Percentiles rank a stretch among this genome's conserved stretches.
Evolutionary conservation across 2,797 vertebrate species (phyloP).

Genomic region (Myoxocephalus aenaeus): DNA sequence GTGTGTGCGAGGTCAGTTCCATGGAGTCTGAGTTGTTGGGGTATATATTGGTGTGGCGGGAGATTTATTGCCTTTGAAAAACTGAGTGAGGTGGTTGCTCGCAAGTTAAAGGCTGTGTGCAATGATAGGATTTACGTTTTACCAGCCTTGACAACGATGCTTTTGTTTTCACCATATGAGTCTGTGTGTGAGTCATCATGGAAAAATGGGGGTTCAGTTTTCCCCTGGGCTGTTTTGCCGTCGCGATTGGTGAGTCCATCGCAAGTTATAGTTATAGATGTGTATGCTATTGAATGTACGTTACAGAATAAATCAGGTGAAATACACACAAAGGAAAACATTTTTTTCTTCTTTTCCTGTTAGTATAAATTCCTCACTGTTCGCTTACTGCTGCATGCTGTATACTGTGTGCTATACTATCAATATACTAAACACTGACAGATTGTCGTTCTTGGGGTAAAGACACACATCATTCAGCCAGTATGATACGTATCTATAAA

Average conservation of each 20-base stretch:
- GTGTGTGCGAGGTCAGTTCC: constrained; percentile 34
- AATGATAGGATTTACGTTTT: not conserved
- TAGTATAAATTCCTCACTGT: not conserved
- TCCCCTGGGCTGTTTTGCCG: not conserved
- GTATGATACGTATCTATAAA: not conserved
- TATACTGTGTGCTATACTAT: not conserved
- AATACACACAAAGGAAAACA: not conserved
- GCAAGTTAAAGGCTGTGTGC: not conserved
- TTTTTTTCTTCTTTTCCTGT: not conserved
- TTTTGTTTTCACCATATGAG: not conserved
- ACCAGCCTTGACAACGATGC: not conserved
- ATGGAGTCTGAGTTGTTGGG: not conserved
- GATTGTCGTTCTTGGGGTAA: not conserved
- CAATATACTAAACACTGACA: not conserved
- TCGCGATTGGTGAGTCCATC: not conserved
- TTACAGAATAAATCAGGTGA: not conserved
- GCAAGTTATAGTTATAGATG: not conserved
- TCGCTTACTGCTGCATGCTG: not conserved
- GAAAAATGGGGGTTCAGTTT: not conserved
- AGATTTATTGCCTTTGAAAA: constrained; percentile 16
- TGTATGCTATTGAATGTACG: not conserved
- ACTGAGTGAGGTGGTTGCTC: not conserved
- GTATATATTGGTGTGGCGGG: not conserved
- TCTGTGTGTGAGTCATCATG: not conserved
- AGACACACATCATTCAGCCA: not conserved